Evolutionary conservation across 2,113 vertebrate genomes (phyloP), one percentile per base, ranked within the genome.

Genomic region (Cromileptes altivelis): DNA sequence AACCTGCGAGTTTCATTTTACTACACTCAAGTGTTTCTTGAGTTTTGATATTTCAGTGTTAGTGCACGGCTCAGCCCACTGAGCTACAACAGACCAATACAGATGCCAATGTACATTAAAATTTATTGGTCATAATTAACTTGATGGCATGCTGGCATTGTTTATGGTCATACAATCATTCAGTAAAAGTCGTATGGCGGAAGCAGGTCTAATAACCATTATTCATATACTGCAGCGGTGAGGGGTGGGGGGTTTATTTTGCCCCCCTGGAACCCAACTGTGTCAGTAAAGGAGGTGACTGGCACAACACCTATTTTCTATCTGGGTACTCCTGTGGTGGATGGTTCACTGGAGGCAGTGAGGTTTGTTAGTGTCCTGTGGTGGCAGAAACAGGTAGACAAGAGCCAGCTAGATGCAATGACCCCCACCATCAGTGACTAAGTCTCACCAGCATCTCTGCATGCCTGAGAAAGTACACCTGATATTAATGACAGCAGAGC

Each of bases 401-500:
- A 87, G 85, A 89, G 84, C 64, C 57, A 62, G 82, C 18, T 37
- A 87, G 83, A 87, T 69, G 90, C 82, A 75, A 90, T 88, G 87
- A 89, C 84, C 79, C 82, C 63, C 80, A 78, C 77, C 88, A 81
- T 77, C 82, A 85, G 53, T 88, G 87, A 87, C 82, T 85, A 68
- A 85, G 86, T 53, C 78, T 63, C 80, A 73, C 33, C 81, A 81
- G 69, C 78, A 74, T 70, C 85, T 87, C 88, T 88, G 82, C 88
- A 89, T 75, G 84, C 78, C 75, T 83, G 85, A 85, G 63, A 89
- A 74, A 71, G 78, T 62, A 52, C 70, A 85, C 58, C 65, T 88
- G 81, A 88, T 85, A 84, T 89, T 89, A 91, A 89, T 89, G 88
- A 92, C 85, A 91, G 85, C 73, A 64, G 75, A 73, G 82, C 81